phyloP scores from a whole-genome alignment of 2,888 invertebrate genomes.

The Pheosia gnoma region DNA sequence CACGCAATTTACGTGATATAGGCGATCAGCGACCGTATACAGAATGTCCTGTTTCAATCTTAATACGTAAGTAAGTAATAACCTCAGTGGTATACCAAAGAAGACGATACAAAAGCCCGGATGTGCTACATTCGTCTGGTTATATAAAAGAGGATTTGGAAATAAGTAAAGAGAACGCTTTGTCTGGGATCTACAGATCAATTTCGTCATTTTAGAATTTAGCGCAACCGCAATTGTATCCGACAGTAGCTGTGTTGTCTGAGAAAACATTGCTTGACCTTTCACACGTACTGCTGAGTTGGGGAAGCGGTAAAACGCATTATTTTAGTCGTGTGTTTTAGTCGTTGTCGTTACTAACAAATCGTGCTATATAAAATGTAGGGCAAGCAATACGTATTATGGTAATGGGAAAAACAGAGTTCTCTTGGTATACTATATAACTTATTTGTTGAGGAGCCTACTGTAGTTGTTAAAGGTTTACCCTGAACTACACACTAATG shows the following conservation, averaged over 20 bases:
- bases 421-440: neutral
- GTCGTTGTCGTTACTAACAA: neutral
- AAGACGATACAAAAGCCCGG: neutral
- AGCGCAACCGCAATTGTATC: slow-evolving; percentile 36
- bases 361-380: neutral
- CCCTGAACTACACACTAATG: no score
- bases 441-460: neutral
- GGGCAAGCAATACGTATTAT: neutral
- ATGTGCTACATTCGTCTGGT: slow-evolving; percentile 11
- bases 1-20: no score
- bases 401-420: neutral
- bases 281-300: slow-evolving; percentile 53
- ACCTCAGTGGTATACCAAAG: neutral
- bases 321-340: no score
- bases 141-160: slow-evolving; percentile 10
- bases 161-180: slow-evolving; percentile 30
- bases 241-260: slow-evolving; percentile 8
- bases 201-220: slow-evolving; percentile 39
- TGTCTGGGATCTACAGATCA: slow-evolving; percentile 32
- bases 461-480: no score
- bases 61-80: neutral
- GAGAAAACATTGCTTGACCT: slow-evolving; percentile 43
- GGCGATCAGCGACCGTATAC: neutral
- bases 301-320: slow-evolving; percentile 28
- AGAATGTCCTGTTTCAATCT: neutral